Evolutionary conservation across 1,140 invertebrate species (phyloP).

Genomic region (Drosophila ananassae): DNA sequence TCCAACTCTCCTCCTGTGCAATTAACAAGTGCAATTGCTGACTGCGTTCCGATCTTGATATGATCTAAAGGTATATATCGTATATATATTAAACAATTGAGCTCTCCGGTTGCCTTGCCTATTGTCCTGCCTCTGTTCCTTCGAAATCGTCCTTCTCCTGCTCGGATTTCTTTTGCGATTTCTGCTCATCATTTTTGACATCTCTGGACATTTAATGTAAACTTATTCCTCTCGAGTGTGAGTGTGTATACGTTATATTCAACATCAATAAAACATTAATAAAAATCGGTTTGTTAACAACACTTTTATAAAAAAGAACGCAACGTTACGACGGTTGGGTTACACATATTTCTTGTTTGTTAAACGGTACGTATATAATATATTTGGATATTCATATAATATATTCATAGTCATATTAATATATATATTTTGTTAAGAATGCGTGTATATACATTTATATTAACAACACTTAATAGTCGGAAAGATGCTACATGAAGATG

Average conservation of each 20-base stretch:
- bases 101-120: constrained; percentile 51
- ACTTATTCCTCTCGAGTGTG: constrained; percentile 42
- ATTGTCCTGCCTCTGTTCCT: constrained; percentile 44
- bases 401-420: constrained; percentile 22
- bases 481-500: constrained; percentile 38
- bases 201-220: constrained; percentile 51
- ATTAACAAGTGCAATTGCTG: constrained; percentile 72
- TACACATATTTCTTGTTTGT: constrained; percentile 43
- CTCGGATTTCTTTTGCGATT: background rate
- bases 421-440: constrained; percentile 18
- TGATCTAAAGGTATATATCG: constrained; percentile 37
- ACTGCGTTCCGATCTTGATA: constrained; percentile 35
- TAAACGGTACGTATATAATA: constrained; percentile 19
- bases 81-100: constrained; percentile 41
- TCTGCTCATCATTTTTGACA: constrained; percentile 14
- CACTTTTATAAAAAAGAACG: constrained; percentile 79
- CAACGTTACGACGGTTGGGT: constrained; percentile 76
- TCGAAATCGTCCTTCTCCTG: background rate
- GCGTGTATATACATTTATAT: constrained; percentile 40
- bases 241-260: constrained; percentile 61
- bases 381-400: constrained; percentile 24
- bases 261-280: constrained; percentile 77
- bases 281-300: constrained; percentile 73
- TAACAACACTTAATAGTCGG: constrained; percentile 64
- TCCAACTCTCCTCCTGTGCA: constrained; percentile 33